Percentiles rank a stretch among this genome's conserved stretches.
These are phyloP conservation scores for Wasmannia auropunctata DNA, from an alignment of 1,140 invertebrate species.

Conservation along the genomic window DNA sequence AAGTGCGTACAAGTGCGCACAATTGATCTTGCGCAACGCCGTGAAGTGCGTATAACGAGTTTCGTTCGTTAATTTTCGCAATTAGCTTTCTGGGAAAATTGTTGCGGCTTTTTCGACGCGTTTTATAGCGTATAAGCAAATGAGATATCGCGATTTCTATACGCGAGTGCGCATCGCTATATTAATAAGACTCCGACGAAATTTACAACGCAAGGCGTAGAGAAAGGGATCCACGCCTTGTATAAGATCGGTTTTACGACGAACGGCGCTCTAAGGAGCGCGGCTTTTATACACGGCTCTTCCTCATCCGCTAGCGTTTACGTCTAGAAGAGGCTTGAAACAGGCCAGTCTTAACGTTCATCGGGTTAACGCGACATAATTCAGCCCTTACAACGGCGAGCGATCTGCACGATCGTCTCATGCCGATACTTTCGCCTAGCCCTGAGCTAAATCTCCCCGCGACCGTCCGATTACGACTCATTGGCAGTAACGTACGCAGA, in stretches of 20 bases:
- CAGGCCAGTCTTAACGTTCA: conserved; percentile 43
- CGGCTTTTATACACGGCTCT: background rate
- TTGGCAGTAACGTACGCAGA: conserved; percentile 55
- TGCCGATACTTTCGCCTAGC: conserved; percentile 79
- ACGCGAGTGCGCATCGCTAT: background rate
- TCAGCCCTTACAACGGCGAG: conserved; percentile 63
- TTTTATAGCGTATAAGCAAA: conserved; percentile 33
- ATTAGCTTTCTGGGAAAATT: conserved; percentile 9
- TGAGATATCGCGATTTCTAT: background rate
- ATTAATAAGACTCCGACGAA: conserved; percentile 11
- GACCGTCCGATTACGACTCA: conserved; percentile 68
- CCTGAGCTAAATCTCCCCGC: conserved; percentile 75
- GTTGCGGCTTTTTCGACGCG: conserved; percentile 12
- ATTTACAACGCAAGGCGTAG: background rate
- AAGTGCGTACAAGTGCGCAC: conserved; percentile 20
- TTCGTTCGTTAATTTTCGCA: conserved; percentile 48
- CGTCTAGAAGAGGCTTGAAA: conserved; percentile 27
- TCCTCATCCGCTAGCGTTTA: background rate
- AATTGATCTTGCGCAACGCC: conserved; percentile 28
- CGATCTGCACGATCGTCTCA: conserved; percentile 79
- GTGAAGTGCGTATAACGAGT: conserved; percentile 10
- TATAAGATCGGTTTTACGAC: conserved; percentile 35
- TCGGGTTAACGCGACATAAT: conserved; percentile 59
- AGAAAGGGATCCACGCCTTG: background rate
- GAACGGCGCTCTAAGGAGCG: background rate